A percentile compares a stretch with the other conserved stretches of the same genome.
Conservation (phyloP, 1,140 invertebrate species). For the Solen grandis region DNA sequence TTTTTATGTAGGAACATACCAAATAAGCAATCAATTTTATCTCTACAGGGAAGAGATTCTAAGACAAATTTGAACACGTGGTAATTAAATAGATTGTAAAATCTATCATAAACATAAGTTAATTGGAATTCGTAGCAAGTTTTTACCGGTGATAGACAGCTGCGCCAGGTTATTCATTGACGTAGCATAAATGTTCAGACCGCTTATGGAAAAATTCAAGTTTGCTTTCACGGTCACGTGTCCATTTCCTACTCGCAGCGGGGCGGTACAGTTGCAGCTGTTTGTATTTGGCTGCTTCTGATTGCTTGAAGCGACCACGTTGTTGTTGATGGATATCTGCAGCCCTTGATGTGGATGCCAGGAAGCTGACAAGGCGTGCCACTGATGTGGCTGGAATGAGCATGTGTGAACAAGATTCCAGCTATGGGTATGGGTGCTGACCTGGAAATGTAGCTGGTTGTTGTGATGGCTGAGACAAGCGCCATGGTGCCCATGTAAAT, state of each 20-base stretch:
- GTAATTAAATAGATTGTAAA: no score
- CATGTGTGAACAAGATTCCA: constrained; percentile 11
- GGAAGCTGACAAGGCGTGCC: constrained; percentile 18
- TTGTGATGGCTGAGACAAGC: constrained; percentile 16
- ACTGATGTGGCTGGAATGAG: neutral
- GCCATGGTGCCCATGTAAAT: constrained; percentile 31
- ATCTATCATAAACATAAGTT: no score
- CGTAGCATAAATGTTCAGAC: no score
- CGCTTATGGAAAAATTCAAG: constrained; percentile 33
- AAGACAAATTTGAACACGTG: no score
- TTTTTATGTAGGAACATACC: no score
- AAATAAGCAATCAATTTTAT: no score
- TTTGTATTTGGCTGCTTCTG: neutral
- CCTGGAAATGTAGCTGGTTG: constrained; percentile 7
- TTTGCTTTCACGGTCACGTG: neutral
- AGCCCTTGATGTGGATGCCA: constrained; percentile 47
- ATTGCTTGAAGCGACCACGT: constrained; percentile 3
- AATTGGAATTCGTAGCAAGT: no score
- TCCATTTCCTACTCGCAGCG: constrained; percentile 20
- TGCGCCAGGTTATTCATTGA: no score
- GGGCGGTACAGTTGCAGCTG: neutral
- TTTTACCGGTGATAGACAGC: no score
- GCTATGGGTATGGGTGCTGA: constrained; percentile 17
- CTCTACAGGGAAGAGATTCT: no score
- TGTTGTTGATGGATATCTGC: constrained; percentile 19